Evolutionary conservation across 2,888 invertebrate genomes (phyloP), one percentile per base, ranked within the genome.

Genomic region (Agonopterix arenella): DNA sequence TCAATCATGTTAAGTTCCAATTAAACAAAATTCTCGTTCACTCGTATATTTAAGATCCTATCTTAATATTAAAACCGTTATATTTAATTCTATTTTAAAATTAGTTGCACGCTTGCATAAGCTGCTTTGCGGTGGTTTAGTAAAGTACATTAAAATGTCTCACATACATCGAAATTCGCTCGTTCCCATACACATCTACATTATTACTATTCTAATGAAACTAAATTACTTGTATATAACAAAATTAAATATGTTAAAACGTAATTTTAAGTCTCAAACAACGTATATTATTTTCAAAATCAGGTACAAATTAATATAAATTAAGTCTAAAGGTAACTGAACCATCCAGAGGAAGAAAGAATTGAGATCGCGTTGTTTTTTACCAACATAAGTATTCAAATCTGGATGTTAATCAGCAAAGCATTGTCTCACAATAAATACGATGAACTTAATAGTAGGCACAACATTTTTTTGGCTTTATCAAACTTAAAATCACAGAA

Each of bases 221-320:
- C 71, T 74, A 75, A 74, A 66, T 64, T 68, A 69, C 69, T 68
- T 64, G 50, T 68, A 61, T 40, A 65, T 67, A 76, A 80, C 79
- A 79, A 82, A 84, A 82, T 63, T 79, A 79, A 76, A 80, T 80
- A 75, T 82, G 78, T 78, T 74, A 73, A 76, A 76, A 83, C 76
- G 69, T 80, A 84, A 78, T 75, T 78, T 80, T 78, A 82, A 84
- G 79, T 84, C 76, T 77, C 81, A 73, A 80, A 77, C 74, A 81
- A 80, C 74, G 68, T 64, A 62, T 63, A 64, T 68, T 68, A 69
- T 60, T 68, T 69, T 71, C 70, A 79, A 86, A 86, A 86, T 88
- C 88, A 88, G 88, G 88, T 88, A 88, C 88, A 85, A 88, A 86
- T 82, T 70, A 85, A 83, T 75, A 67, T 68, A 84, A 84, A 83